A percentile compares a stretch with the other conserved stretches of the same genome.
Conservation (phyloP, 2,113 vertebrate species). For the Campylorhamphus procurvoides region DNA sequence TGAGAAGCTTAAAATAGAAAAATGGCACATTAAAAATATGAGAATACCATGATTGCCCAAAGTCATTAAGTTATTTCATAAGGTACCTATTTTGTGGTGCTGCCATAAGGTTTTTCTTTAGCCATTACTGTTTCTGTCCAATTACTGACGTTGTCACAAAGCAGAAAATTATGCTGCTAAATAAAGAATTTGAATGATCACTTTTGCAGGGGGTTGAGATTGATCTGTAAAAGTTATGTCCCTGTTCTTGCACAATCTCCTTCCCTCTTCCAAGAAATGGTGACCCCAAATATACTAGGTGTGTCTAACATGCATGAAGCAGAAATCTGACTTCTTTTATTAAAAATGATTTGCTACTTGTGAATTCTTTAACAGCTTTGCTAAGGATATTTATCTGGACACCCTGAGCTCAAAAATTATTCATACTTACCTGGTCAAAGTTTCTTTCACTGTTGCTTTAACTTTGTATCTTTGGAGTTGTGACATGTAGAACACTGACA, state of each 20-base stretch:
- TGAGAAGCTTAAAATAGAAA: not conserved
- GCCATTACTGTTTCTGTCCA: not conserved
- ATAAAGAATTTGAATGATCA: not conserved
- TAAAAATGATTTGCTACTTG: not conserved
- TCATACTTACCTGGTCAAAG: not conserved
- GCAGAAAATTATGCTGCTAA: not conserved
- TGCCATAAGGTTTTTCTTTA: not conserved
- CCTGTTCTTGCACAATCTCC: not conserved
- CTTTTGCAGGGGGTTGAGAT: not conserved
- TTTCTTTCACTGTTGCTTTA: not conserved
- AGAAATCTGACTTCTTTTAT: not conserved
- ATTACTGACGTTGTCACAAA: not conserved
- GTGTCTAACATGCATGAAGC: not conserved
- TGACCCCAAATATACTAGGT: not conserved
- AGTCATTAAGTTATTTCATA: not conserved
- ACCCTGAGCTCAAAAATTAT: not conserved
- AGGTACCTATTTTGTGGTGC: not conserved
- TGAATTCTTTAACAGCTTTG: not conserved
- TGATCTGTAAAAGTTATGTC: not conserved
- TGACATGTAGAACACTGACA: not conserved
- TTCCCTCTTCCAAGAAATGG: not conserved
- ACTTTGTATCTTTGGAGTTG: not conserved
- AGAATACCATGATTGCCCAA: not conserved
- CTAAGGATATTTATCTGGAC: not conserved
- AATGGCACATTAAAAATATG: not conserved